phyloP scores from a whole-genome alignment of 2,888 invertebrate genomes.

The Andrena bicolor region DNA sequence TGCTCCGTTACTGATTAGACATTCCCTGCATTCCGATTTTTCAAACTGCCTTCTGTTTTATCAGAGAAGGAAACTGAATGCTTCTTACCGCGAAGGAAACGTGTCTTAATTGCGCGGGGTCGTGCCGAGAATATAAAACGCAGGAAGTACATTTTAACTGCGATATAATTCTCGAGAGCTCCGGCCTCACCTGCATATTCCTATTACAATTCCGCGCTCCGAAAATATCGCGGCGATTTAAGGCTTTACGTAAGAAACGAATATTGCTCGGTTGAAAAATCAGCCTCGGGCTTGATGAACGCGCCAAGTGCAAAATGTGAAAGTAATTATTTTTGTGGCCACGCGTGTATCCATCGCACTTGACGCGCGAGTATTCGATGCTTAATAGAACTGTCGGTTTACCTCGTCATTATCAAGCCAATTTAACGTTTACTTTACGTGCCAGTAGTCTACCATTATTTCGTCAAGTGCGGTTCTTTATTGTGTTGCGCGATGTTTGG shows the following conservation, averaged over 20 bases:
- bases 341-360: constrained; percentile 41
- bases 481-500: constrained; percentile 64
- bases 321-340: constrained; percentile 60
- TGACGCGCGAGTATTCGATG: constrained; percentile 37
- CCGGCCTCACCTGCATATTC: background rate
- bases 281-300: background rate
- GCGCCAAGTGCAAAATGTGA: constrained; percentile 54
- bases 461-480: constrained; percentile 65
- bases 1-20: constrained; percentile 25
- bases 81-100: too few species aligned
- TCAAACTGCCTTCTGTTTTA: too few species aligned
- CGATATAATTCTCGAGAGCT: too few species aligned
- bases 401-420: constrained; percentile 71
- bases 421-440: constrained; percentile 66
- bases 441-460: constrained; percentile 66
- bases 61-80: too few species aligned
- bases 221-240: background rate
- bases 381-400: constrained; percentile 72
- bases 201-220: background rate
- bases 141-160: too few species aligned
- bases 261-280: background rate
- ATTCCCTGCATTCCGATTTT: constrained; percentile 7
- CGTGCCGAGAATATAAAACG: too few species aligned
- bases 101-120: too few species aligned
- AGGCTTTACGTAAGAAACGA: too few species aligned